phyloP scores from a whole-genome alignment of 2,888 invertebrate species.

The Poecilobothrus nobilitatus region DNA sequence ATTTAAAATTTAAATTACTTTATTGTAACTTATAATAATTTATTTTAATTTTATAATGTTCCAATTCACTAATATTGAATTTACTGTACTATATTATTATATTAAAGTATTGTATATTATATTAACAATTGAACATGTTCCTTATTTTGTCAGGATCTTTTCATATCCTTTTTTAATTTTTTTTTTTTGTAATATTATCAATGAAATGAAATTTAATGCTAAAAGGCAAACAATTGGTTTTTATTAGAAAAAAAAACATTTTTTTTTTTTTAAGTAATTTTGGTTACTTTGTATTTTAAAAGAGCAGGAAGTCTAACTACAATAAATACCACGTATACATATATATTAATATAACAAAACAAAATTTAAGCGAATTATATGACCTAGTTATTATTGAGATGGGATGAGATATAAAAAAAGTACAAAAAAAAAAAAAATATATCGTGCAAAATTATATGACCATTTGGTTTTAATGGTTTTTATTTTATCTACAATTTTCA shows the following conservation, averaged over 20 bases:
- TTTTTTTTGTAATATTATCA: background rate
- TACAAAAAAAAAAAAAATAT: too few species aligned
- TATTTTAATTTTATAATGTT: too few species aligned
- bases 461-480: constrained; percentile 6
- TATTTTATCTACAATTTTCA: background rate
- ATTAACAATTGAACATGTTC: background rate
- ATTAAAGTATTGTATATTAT: too few species aligned
- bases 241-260: background rate
- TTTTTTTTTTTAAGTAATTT: background rate
- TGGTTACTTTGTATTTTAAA: background rate
- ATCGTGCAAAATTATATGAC: background rate
- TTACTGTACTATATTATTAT: too few species aligned
- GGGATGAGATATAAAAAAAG: too few species aligned
- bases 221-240: constrained; percentile 1
- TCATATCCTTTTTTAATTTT: too few species aligned
- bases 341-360: too few species aligned
- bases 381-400: background rate
- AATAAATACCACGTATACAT: too few species aligned
- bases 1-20: too few species aligned
- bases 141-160: background rate
- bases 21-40: too few species aligned
- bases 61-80: too few species aligned
- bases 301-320: background rate
- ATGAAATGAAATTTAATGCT: background rate
- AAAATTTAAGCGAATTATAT: background rate